Conservation (phyloP, 2,888 invertebrate species). For the Thera britannica region DNA sequence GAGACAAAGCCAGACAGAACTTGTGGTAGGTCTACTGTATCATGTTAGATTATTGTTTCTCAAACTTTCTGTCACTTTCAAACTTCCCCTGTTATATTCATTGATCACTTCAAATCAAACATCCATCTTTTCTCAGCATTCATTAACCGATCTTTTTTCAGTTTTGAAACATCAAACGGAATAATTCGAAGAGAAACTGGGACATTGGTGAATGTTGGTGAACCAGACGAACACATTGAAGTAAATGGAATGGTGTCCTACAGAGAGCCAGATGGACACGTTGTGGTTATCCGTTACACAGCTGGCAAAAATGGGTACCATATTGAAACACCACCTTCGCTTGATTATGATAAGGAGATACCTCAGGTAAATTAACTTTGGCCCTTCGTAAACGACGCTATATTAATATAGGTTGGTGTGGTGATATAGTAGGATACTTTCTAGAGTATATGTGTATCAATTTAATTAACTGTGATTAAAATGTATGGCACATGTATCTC, state of each 20-base stretch:
- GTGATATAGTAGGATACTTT: too few species aligned
- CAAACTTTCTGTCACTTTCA: too few species aligned
- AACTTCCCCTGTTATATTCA: background rate
- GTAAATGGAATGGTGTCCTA: constrained; percentile 26
- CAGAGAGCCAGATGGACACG: constrained; percentile 19
- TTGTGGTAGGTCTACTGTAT: too few species aligned
- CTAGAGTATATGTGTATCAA: too few species aligned
- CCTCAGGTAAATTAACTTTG: constrained; percentile 1
- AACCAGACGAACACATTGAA: constrained; percentile 25
- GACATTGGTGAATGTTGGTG: constrained; percentile 22
- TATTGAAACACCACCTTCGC: background rate
- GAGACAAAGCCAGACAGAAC: too few species aligned
- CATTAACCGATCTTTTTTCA: background rate
- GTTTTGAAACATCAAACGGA: constrained; percentile 25
- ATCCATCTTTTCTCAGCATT: background rate
- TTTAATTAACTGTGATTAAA: too few species aligned
- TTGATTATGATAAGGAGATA: background rate
- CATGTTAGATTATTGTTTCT: too few species aligned
- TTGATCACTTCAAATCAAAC: background rate
- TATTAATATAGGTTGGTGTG: too few species aligned
- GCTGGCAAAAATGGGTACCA: constrained; percentile 26
- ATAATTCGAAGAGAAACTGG: constrained; percentile 32
- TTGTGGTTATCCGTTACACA: constrained; percentile 13
- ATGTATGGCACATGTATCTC: too few species aligned
- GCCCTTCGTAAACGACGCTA: background rate